Evolutionary conservation across 2,888 invertebrate species (phyloP), one percentile per base, ranked within the genome.

Genomic region (Tachina lurida): DNA sequence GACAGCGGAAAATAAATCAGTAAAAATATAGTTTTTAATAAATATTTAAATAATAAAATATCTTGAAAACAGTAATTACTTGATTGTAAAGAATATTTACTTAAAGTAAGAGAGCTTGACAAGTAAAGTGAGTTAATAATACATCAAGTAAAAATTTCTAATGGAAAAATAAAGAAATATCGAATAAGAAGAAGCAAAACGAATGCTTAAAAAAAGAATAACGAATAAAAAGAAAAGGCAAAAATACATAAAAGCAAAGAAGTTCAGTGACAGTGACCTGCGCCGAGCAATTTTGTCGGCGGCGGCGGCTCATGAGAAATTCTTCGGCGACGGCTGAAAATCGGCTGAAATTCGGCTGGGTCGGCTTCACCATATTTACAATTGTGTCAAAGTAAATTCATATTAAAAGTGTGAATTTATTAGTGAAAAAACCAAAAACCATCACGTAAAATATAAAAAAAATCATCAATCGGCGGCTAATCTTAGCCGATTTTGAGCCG

Each of bases 1-100:
- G 88, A 88, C 87, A 88, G 87, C 82, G 56, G 87, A 85, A 78
- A 87, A 83, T 84, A 90, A 90, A 89, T 90, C 88, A 88, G 89
- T 88, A 87, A 89, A 88, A 87, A 87, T 81, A 87, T 81, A 86
- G 85, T 86, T 88, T 88, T 88, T 88, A 85, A 86, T 87, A 84
- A 87, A 87, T 86, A 82, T 87, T 76, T 87, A 78, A 86, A 63
- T 31, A 31, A 87, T 31, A 31, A 87, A 82, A 87, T 80, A 39
- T 84, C 43, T 85, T 73, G 84, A 77, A 81, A 79, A 86, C 74
- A 81, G 84, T 78, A 87, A 87, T 81, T 85, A 82, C 62, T 80
- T n/a, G n/a, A n/a, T n/a, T n/a, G 84, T 68, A 60, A 75, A 31
- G 65, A 67, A 81, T 49, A 73, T 87, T 77, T 65, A 60, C 73